phyloP scores from a whole-genome alignment of 1,140 invertebrate genomes.

The Chironomus striatipennis region DNA sequence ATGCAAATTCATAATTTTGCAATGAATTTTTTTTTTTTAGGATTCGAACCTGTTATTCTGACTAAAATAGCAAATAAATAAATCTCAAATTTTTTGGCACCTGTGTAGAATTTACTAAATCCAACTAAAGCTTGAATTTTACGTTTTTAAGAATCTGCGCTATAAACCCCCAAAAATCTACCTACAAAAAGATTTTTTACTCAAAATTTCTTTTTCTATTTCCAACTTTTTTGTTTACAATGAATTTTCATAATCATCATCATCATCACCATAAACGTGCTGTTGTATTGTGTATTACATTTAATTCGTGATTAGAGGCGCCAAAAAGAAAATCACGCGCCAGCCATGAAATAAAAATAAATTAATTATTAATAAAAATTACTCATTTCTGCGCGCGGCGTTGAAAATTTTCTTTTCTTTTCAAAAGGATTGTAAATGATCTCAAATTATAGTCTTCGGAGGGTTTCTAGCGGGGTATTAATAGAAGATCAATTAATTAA shows the following conservation, averaged over 20 bases:
- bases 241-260: background rate
- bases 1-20: too few relatives aligned
- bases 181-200: background rate
- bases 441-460: background rate
- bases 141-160: too few relatives aligned
- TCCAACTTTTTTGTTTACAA: background rate
- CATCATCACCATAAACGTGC: background rate
- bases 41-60: too few relatives aligned
- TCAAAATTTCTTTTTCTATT: background rate
- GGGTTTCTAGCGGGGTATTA: background rate
- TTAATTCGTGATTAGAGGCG: slow-evolving; percentile 15
- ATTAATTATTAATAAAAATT: background rate
- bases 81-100: too few relatives aligned
- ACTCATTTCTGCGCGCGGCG: background rate
- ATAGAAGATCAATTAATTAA: background rate
- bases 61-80: too few relatives aligned
- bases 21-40: too few relatives aligned
- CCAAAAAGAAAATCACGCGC: slow-evolving; percentile 3
- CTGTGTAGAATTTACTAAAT: too few relatives aligned
- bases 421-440: slow-evolving; percentile 16
- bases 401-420: background rate
- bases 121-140: too few relatives aligned
- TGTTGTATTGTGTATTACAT: background rate
- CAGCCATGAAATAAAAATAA: background rate
- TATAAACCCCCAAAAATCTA: too few relatives aligned